Conservation (phyloP, 2,113 vertebrate species). For the Drymodes brunneopygia region DNA sequence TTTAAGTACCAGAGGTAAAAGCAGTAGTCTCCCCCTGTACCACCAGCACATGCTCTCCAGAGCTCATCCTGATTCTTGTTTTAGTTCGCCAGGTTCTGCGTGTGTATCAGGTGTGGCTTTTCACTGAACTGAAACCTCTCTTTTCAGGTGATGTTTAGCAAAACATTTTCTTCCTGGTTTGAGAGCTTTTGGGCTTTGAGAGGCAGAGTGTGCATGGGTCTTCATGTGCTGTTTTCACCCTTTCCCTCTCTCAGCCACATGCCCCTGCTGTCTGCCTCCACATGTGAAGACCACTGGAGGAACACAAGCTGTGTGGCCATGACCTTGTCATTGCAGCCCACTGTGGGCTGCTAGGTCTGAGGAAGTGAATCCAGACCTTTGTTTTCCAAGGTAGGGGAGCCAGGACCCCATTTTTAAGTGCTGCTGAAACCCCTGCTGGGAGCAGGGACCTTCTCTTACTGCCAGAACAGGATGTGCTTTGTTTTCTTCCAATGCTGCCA, state of each 20-base stretch:
- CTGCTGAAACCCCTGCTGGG: background rate
- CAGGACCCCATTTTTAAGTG: background rate
- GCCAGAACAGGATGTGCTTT: background rate
- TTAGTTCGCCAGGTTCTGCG: background rate
- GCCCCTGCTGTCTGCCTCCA: background rate
- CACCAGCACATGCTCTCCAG: background rate
- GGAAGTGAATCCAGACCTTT: background rate
- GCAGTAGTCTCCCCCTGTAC: background rate
- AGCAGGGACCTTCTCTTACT: background rate
- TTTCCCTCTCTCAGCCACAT: background rate
- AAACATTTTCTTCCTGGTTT: background rate
- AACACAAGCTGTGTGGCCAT: background rate
- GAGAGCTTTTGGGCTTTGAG: background rate
- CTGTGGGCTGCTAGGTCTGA: background rate
- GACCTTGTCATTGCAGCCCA: background rate
- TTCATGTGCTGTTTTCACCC: background rate
- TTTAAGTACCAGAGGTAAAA: background rate
- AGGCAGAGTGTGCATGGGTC: background rate
- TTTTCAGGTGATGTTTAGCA: background rate
- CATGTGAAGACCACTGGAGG: background rate
- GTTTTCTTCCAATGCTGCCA: accelerated
- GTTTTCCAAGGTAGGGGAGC: background rate
- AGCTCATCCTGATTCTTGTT: background rate
- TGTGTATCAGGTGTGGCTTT: background rate
- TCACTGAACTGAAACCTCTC: background rate